Conservation (phyloP, 2,113 vertebrate genomes). For the Cryptomyrus ogoouensis region DNA sequence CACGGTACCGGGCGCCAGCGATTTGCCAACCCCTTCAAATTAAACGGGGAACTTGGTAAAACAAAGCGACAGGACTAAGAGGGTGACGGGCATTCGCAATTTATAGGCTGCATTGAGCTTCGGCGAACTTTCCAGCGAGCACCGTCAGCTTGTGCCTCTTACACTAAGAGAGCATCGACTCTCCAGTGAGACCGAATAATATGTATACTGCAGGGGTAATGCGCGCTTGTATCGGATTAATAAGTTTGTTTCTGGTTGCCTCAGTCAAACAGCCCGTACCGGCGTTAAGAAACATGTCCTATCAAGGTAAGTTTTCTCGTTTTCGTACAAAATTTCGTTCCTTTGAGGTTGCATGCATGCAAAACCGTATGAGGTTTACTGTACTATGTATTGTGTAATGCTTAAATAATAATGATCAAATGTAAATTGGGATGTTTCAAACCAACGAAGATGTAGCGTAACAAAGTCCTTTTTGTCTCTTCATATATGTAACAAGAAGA, state of each 20-base stretch:
- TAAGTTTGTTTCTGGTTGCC: constrained; percentile 58
- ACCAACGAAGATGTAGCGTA: neutral
- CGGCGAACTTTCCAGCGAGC: neutral
- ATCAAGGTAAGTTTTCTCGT: constrained; percentile 59
- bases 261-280: constrained; percentile 57
- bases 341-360: neutral
- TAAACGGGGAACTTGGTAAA: neutral
- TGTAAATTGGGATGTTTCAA: neutral
- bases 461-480: neutral
- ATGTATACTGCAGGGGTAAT: constrained; percentile 45
- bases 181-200: neutral
- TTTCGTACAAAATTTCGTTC: neutral
- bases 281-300: constrained; percentile 57
- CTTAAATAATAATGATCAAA: neutral
- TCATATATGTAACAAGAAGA: neutral
- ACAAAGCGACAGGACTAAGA: neutral
- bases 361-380: neutral
- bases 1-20: neutral
- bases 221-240: constrained; percentile 55
- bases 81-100: neutral
- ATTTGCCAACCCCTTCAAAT: neutral
- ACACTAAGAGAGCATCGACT: neutral
- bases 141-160: neutral
- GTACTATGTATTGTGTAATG: neutral
- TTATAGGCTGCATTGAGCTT: neutral